Conservation (phyloP, 2,113 vertebrate genomes). For the Anseranas semipalmata region DNA sequence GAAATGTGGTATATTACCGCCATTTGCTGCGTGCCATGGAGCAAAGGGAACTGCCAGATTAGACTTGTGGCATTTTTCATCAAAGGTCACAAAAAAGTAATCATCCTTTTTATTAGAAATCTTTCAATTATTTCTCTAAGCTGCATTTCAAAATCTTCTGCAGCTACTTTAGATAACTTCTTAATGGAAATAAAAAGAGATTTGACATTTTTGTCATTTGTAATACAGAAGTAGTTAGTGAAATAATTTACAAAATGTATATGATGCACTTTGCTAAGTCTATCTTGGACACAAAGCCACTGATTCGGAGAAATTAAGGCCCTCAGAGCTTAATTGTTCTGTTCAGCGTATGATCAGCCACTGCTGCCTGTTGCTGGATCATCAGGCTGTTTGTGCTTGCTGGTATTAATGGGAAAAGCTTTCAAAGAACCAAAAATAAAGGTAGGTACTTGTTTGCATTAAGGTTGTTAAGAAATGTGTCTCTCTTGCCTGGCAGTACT, state of each 20-base stretch:
- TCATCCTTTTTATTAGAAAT: neutral
- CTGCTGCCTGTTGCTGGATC: neutral
- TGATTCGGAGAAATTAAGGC: neutral
- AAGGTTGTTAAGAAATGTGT: neutral
- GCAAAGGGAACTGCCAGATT: neutral
- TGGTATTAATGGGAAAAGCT: neutral
- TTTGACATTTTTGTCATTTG: neutral
- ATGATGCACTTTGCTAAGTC: neutral
- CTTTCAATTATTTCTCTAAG: neutral
- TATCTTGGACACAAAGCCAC: neutral
- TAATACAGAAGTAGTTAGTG: neutral
- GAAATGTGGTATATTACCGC: neutral
- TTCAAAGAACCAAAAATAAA: neutral
- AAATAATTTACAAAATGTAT: neutral
- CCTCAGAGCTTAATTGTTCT: neutral
- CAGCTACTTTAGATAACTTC: neutral
- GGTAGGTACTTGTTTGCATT: neutral
- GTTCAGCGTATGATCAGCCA: neutral
- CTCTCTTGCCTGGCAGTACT: slow-evolving; percentile 51
- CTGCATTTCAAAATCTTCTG: neutral
- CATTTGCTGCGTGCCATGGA: neutral
- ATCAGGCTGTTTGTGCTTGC: neutral
- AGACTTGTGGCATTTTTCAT: neutral
- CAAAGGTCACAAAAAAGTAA: neutral
- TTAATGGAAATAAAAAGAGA: neutral